Base-by-base conservation (phyloP, 2,113 vertebrate genomes). In the Rhinogobius similis region DNA sequence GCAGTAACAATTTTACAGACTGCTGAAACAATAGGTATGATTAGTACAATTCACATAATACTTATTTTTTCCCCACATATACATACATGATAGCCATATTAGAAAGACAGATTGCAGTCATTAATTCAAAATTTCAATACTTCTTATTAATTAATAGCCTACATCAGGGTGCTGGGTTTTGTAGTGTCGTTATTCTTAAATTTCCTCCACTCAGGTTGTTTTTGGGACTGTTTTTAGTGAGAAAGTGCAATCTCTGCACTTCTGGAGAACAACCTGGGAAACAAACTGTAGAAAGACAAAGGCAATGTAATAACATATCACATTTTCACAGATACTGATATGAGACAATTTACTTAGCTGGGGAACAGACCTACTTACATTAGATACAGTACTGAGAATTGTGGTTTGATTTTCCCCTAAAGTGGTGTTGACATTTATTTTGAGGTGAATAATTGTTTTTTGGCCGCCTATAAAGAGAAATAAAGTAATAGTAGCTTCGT, bases 231-330 rank as follows among this genome's bases (percentile, higher is more conserved):
- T 11, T 72, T 50, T 76, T 9, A 80, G 18, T 7, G 27, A 56
- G 10, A 59, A 11, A 23, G 69, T 23, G 59, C 83, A 85, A 62
- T 1, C 52, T 2, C 59, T 16, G 67, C 84, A 84, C 6, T 39
- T 14, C 41, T 8, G 55, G 27, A 72, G 26, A 36, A 85, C 10
- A 0, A 1, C 0, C 53, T 62, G 38, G 13, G 24, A 65, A 14
- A 82, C 3, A 66, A 77, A 81, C 79, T 82, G 68, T 23, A 10
- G 1, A n/a, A 36, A 61, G 9, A 61, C 1, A 75, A 39, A 63
- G 5, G 16, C 20, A 23, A 36, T 38, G n/a, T 20, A 62, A 1
- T 5, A 10, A 14, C 21, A 26, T 5, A 50, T 50, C 46, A 50
- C n/a, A 50, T 50, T 50, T 50, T 3, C 9, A 50, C n/a, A 50